These are phyloP conservation scores for Psittacara wagleri DNA, from an alignment of 2,113 vertebrate genomes.

Conservation along the genomic window DNA sequence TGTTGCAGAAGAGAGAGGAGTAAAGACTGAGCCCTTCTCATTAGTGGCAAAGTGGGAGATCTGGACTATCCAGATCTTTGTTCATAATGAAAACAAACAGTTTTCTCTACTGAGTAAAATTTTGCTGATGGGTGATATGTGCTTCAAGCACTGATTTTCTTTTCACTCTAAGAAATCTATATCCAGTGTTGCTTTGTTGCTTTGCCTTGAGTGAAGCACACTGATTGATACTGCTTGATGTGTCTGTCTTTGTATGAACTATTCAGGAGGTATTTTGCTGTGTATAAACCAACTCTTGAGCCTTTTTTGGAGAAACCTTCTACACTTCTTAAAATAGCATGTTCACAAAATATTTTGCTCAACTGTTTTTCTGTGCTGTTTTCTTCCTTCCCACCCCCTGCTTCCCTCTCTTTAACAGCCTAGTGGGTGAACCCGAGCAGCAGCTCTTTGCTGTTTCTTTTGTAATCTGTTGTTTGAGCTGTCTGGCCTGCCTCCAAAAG, in stretches of 20 bases:
- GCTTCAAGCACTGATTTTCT: background rate
- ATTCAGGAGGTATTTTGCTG: background rate
- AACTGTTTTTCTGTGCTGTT: background rate
- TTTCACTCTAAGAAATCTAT: background rate
- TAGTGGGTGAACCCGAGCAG: background rate
- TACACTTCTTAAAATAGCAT: background rate
- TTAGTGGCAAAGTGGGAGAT: background rate
- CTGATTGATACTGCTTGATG: background rate
- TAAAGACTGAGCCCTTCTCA: background rate
- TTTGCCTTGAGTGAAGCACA: background rate
- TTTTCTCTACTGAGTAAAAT: background rate
- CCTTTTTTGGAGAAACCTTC: background rate
- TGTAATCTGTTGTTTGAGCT: constrained; percentile 43
- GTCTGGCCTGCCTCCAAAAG: constrained; percentile 36
- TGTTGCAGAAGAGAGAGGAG: background rate
- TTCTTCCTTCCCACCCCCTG: constrained; percentile 2
- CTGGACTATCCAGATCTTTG: background rate
- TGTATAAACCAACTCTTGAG: background rate
- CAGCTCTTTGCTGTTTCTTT: constrained; percentile 24
- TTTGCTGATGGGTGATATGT: background rate
- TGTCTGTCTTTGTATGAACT: background rate
- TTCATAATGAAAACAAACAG: background rate
- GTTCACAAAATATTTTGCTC: constrained; percentile 51
- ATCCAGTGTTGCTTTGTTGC: background rate
- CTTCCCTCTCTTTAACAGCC: background rate